Conservation (phyloP, 2,113 vertebrate species). For the Montifringilla adamsi region DNA sequence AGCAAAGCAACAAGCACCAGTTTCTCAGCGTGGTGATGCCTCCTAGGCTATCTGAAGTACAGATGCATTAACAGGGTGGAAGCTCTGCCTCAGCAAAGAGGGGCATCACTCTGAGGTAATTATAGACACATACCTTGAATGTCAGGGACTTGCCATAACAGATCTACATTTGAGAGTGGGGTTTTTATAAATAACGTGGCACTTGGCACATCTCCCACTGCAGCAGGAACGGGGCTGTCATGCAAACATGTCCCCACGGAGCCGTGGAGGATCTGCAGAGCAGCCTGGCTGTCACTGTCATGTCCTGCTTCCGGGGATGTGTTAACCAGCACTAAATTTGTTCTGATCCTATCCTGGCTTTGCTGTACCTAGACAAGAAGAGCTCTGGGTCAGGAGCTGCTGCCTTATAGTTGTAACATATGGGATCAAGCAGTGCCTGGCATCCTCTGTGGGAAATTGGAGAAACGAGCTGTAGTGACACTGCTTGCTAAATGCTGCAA, state of each 20-base stretch:
- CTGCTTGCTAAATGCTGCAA: background rate
- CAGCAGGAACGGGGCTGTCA: background rate
- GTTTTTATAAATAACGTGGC: background rate
- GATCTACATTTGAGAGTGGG: background rate
- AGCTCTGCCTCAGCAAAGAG: background rate
- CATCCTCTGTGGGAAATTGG: background rate
- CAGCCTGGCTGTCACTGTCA: background rate
- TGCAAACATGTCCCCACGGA: accelerated
- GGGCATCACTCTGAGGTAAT: background rate
- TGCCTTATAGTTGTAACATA: background rate
- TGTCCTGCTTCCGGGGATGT: background rate
- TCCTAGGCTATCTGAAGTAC: background rate
- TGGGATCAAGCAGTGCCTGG: background rate
- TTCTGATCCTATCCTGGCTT: background rate
- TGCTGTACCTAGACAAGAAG: background rate
- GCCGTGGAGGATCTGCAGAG: background rate
- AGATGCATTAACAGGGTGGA: background rate
- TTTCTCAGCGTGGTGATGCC: background rate
- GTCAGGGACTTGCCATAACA: background rate
- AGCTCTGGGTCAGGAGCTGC: background rate
- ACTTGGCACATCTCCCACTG: background rate
- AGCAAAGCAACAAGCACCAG: background rate
- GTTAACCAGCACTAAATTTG: background rate
- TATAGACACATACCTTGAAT: background rate
- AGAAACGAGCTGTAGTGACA: background rate